These are phyloP conservation scores for Holotrichia oblita DNA, from an alignment of 1,140 invertebrate species.

Conservation along the genomic window DNA sequence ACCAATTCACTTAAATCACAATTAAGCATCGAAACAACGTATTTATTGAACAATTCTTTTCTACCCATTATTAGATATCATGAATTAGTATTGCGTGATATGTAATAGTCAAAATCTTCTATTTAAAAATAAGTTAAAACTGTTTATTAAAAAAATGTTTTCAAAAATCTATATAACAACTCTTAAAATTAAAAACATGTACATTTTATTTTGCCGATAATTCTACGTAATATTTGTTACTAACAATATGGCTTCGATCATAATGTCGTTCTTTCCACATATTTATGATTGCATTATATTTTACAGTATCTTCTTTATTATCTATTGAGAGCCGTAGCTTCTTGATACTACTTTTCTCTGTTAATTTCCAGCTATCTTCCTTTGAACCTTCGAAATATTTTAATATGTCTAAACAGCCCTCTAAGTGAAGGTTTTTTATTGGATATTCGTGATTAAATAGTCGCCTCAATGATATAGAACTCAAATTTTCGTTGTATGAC, in stretches of 20 bases:
- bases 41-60: too few species aligned
- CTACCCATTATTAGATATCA: too few species aligned
- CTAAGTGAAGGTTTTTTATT: constrained; percentile 49
- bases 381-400: constrained; percentile 50
- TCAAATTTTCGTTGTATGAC: constrained; percentile 59
- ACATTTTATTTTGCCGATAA: constrained; percentile 1
- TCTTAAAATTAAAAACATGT: too few species aligned
- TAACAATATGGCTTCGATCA: neutral
- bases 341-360: neutral
- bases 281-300: neutral
- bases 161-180: too few species aligned
- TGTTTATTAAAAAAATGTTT: too few species aligned
- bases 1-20: too few species aligned
- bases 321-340: neutral
- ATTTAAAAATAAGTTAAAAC: too few species aligned
- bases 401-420: constrained; percentile 49
- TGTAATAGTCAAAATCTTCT: too few species aligned
- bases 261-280: constrained; percentile 26
- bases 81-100: too few species aligned
- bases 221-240: neutral
- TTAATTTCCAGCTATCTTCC: neutral
- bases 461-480: constrained; percentile 56
- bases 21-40: too few species aligned
- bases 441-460: constrained; percentile 55
- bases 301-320: neutral